Evolutionary conservation across 2,888 invertebrate species (phyloP).

Genomic region (Torymus texanus): DNA sequence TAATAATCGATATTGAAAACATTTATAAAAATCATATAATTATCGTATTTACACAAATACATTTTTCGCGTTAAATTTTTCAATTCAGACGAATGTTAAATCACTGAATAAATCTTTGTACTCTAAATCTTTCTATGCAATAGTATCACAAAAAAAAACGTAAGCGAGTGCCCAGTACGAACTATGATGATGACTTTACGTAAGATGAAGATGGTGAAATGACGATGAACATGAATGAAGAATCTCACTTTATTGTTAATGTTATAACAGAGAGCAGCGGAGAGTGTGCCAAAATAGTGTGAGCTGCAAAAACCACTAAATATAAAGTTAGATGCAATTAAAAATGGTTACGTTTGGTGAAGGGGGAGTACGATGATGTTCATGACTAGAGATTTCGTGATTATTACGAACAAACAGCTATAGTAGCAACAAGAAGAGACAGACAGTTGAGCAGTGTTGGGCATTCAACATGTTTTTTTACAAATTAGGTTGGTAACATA

Average conservation of each 20-base stretch:
- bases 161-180: constrained; percentile 44
- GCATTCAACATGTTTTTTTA: constrained; percentile 18
- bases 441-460: constrained; percentile 43
- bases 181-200: constrained; percentile 31
- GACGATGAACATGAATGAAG: constrained; percentile 36
- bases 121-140: constrained; percentile 31
- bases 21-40: too few species aligned
- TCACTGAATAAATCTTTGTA: constrained; percentile 25
- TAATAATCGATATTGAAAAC: too few species aligned
- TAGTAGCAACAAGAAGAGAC: constrained; percentile 42
- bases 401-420: constrained; percentile 47
- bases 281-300: constrained; percentile 41
- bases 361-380: constrained; percentile 21
- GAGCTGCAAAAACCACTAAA: constrained; percentile 43
- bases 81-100: too few species aligned
- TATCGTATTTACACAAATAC: too few species aligned
- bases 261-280: constrained; percentile 40
- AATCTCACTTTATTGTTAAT: constrained; percentile 46
- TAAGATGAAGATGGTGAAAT: constrained; percentile 27
- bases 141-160: constrained; percentile 21
- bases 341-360: constrained; percentile 39
- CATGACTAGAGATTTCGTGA: constrained; percentile 40
- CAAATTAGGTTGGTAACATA: too few species aligned
- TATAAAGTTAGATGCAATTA: constrained; percentile 46
- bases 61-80: too few species aligned